A percentile compares a stretch with the other conserved stretches of the same genome.
These are phyloP conservation scores for Nyctibius grandis DNA, from an alignment of 2,797 vertebrate genomes.

Conservation along the genomic window DNA sequence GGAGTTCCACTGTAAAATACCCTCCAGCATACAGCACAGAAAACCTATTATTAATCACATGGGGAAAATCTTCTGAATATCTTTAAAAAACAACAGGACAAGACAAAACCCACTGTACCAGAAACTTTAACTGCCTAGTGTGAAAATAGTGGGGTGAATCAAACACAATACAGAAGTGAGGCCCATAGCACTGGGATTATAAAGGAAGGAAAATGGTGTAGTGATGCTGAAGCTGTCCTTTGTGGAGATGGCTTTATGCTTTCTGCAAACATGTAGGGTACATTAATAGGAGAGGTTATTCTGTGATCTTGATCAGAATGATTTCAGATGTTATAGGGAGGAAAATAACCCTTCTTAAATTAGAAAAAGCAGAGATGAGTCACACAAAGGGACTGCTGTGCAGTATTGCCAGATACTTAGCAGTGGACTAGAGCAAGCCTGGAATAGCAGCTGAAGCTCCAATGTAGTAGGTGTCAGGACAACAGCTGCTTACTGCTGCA, in stretches of 20 bases:
- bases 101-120: background rate
- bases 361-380: conserved; percentile 17
- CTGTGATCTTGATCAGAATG: background rate
- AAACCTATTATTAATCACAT: background rate
- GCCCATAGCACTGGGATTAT: background rate
- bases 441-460: conserved; percentile 24
- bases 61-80: background rate
- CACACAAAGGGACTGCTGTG: background rate
- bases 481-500: background rate
- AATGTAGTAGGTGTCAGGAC: background rate
- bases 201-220: background rate
- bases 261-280: background rate
- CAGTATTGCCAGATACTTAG: background rate
- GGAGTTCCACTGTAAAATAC: background rate
- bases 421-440: background rate
- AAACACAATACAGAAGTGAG: fast-evolving
- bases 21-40: background rate
- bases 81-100: background rate
- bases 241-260: background rate
- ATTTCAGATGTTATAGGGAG: background rate
- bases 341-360: background rate
- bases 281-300: background rate
- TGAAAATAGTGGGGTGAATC: background rate
- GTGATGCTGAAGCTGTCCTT: background rate
- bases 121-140: background rate